Percentiles rank a stretch among this genome's conserved stretches.
Conservation (phyloP, 1,140 invertebrate species). For the Temnothorax nylanderi region DNA sequence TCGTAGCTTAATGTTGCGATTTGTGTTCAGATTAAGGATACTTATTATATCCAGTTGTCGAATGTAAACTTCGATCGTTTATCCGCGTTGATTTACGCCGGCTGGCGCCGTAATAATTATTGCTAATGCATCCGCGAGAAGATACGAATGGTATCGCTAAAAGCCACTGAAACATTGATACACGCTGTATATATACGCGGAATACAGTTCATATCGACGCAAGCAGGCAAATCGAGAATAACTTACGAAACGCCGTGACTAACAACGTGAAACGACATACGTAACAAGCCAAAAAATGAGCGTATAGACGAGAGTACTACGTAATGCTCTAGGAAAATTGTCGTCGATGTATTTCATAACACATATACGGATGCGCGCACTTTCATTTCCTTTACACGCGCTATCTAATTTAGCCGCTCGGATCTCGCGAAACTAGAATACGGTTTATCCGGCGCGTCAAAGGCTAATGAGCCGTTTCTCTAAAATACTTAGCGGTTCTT, state of each 20-base stretch:
- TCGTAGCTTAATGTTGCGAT: constrained; percentile 5
- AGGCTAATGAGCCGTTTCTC: constrained; percentile 58
- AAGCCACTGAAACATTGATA: constrained; percentile 56
- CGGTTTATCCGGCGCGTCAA: constrained; percentile 50
- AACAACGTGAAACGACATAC: background rate
- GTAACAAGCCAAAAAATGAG: background rate
- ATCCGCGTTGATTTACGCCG: constrained; percentile 37
- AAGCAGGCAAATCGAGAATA: background rate
- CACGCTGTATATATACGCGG: no score
- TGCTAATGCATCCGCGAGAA: constrained; percentile 52
- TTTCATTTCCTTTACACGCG: constrained; percentile 28
- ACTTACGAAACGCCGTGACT: constrained; percentile 16
- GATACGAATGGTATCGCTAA: constrained; percentile 54
- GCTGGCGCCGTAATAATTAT: constrained; percentile 45
- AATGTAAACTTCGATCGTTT: constrained; percentile 52
- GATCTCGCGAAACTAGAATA: constrained; percentile 72
- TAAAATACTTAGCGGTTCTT: constrained; percentile 51
- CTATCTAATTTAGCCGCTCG: constrained; percentile 43
- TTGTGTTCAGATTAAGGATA: constrained; percentile 22
- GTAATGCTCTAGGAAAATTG: background rate
- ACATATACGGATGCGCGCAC: background rate
- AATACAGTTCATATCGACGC: constrained; percentile 36
- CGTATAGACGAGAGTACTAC: background rate
- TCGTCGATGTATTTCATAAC: background rate
- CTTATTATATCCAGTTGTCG: constrained; percentile 35